phyloP scores from a whole-genome alignment of 1,140 invertebrate genomes.

The Anoplophora glabripennis region DNA sequence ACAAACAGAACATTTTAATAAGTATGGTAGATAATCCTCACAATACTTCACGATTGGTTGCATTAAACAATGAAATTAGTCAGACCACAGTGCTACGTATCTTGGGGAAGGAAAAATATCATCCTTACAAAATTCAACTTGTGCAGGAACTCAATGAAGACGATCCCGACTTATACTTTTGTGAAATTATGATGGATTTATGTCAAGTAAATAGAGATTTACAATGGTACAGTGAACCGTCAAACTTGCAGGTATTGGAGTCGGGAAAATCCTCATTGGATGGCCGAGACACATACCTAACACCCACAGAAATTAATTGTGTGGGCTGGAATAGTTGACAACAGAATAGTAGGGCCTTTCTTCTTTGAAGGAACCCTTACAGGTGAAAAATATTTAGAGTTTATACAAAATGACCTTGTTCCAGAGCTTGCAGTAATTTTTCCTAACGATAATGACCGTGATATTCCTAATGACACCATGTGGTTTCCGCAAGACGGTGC shows the following conservation, averaged over 20 bases:
- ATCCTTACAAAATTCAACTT: too few relatives aligned
- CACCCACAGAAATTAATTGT: constrained; percentile 27
- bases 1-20: too few relatives aligned
- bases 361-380: constrained; percentile 18
- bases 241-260: constrained; percentile 25
- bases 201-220: too few relatives aligned
- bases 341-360: constrained; percentile 19
- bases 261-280: constrained; percentile 23
- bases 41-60: too few relatives aligned
- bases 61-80: too few relatives aligned
- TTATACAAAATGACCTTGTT: constrained; percentile 18
- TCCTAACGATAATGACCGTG: constrained; percentile 18
- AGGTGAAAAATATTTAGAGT: constrained; percentile 17
- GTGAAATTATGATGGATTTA: too few relatives aligned
- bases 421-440: constrained; percentile 16
- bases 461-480: constrained; percentile 11
- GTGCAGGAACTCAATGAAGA: too few relatives aligned
- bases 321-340: constrained; percentile 21
- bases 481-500: constrained; percentile 27
- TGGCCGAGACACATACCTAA: constrained; percentile 21
- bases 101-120: too few relatives aligned
- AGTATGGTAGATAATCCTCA: too few relatives aligned
- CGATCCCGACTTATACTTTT: too few relatives aligned
- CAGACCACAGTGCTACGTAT: too few relatives aligned
- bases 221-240: constrained; percentile 20